Percentiles rank a stretch among this genome's conserved stretches.
phyloP scores from a whole-genome alignment of 2,888 invertebrate genomes.

The Tetramorium bicarinatum region DNA sequence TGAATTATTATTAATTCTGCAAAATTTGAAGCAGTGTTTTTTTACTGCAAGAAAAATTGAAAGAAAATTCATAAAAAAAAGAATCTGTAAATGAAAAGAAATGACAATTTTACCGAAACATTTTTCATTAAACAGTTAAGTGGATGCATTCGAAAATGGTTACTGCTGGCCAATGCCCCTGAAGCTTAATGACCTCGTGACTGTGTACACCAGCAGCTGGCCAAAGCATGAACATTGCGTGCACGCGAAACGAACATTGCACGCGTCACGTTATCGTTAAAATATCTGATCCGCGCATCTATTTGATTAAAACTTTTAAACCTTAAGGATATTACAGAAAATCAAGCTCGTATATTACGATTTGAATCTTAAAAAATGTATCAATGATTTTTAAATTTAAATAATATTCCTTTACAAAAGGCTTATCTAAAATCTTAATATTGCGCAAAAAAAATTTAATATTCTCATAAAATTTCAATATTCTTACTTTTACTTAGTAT shows the following conservation, averaged over 20 bases:
- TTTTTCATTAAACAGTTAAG: slow-evolving; percentile 28
- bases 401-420: background rate
- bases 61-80: background rate
- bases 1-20: background rate
- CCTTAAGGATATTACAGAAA: background rate
- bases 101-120: background rate
- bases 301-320: slow-evolving; percentile 12
- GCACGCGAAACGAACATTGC: slow-evolving; percentile 65
- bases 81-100: background rate
- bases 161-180: slow-evolving; percentile 71
- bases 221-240: slow-evolving; percentile 80
- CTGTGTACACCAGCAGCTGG: slow-evolving; percentile 77
- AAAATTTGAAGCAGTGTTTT: background rate
- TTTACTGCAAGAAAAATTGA: background rate
- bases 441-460: background rate
- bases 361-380: background rate
- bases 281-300: slow-evolving; percentile 56
- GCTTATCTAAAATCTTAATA: background rate
- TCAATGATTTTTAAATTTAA: background rate
- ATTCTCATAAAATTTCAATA: background rate
- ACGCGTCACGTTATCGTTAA: slow-evolving; percentile 48
- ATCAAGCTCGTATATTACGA: background rate
- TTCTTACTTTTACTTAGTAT: background rate
- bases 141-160: slow-evolving; percentile 59
- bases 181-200: slow-evolving; percentile 83